Percentiles rank a stretch among this genome's conserved stretches.
These are phyloP conservation scores for Tor tambroides DNA, from an alignment of 2,113 vertebrate genomes.

Conservation along the genomic window DNA sequence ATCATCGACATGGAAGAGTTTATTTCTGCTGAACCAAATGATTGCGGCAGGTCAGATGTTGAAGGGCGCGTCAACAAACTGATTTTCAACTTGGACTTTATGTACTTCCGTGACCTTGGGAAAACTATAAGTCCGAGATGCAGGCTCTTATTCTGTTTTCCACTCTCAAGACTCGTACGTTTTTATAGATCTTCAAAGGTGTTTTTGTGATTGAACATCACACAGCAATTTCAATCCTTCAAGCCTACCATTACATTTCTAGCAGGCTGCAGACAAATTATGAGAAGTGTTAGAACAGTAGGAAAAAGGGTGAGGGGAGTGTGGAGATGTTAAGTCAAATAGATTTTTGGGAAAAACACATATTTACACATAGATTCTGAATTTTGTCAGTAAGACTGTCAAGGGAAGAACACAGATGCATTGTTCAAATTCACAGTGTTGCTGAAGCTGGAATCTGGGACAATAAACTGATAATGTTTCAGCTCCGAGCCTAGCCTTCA, in stretches of 20 bases:
- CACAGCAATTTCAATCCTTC: slow-evolving; percentile 40
- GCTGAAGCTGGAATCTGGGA: slow-evolving; percentile 6
- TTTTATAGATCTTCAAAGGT: slow-evolving; percentile 9
- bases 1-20: background rate
- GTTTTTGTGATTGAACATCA: slow-evolving; percentile 25
- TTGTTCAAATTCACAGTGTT: background rate
- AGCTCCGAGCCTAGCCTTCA: slow-evolving; percentile 13
- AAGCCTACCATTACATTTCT: slow-evolving; percentile 9
- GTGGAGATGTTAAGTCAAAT: slow-evolving; percentile 10
- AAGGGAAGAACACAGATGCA: background rate
- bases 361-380: background rate
- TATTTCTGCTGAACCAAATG: background rate
- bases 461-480: background rate
- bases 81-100: slow-evolving; percentile 34
- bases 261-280: slow-evolving; percentile 24
- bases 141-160: slow-evolving; percentile 24
- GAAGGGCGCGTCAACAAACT: background rate
- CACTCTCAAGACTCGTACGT: background rate
- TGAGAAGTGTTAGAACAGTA: background rate
- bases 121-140: background rate
- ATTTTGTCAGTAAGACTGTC: background rate
- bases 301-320: background rate
- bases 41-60: background rate
- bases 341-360: background rate
- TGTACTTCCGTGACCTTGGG: slow-evolving; percentile 36